Evolutionary conservation across 2,888 invertebrate species (phyloP).

Genomic region (Agapostemon virescens): DNA sequence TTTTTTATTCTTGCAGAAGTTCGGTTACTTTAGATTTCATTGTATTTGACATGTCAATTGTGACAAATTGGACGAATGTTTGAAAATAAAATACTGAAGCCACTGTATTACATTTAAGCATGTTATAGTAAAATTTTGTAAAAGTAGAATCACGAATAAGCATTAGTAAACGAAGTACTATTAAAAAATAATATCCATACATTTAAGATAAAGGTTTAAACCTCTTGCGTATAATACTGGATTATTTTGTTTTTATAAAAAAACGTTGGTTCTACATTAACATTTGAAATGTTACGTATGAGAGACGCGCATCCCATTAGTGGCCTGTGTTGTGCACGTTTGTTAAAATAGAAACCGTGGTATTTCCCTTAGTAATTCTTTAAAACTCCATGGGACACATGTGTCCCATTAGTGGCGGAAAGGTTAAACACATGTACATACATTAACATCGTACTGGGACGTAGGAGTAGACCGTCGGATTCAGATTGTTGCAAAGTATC

Average conservation of each 20-base stretch:
- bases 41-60: too few relatives aligned
- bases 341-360: neutral
- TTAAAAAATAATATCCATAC: too few relatives aligned
- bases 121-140: too few relatives aligned
- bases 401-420: neutral
- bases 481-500: neutral
- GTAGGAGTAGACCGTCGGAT: neutral
- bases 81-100: too few relatives aligned
- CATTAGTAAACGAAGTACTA: too few relatives aligned
- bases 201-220: neutral
- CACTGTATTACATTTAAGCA: too few relatives aligned
- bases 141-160: too few relatives aligned
- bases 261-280: neutral
- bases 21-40: neutral
- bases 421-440: conserved; percentile 2
- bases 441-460: neutral
- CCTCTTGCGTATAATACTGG: neutral
- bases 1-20: neutral
- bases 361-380: conserved; percentile 1
- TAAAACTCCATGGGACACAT: neutral
- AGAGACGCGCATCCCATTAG: neutral
- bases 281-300: neutral
- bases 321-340: neutral
- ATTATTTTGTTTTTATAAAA: too few relatives aligned
- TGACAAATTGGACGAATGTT: too few relatives aligned